A percentile compares a stretch with the other conserved stretches of the same genome.
These are phyloP conservation scores for Platerodrilus igneus DNA, from an alignment of 2,888 invertebrate genomes.

Conservation along the genomic window DNA sequence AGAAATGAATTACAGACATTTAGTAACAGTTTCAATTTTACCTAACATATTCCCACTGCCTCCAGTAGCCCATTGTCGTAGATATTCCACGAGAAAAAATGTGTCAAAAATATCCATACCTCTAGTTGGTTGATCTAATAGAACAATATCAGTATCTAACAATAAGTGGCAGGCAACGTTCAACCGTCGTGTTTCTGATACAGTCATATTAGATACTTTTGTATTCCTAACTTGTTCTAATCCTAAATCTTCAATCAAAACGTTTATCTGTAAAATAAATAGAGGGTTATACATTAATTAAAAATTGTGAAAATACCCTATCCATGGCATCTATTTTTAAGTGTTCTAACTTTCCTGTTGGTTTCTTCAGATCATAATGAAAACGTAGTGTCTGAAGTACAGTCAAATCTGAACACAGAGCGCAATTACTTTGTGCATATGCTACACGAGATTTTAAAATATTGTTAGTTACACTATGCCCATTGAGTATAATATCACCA, in stretches of 20 bases:
- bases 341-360: conserved; percentile 56
- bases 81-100: conserved; percentile 89
- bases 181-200: conserved; percentile 80
- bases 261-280: conserved; percentile 63
- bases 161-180: conserved; percentile 87
- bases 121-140: conserved; percentile 82
- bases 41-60: conserved; percentile 45
- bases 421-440: conserved; percentile 69
- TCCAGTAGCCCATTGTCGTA: conserved; percentile 79
- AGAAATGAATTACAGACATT: conserved; percentile 4
- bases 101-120: conserved; percentile 95
- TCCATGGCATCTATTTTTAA: conserved; percentile 70
- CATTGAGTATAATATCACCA: conserved; percentile 83
- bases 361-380: conserved; percentile 70
- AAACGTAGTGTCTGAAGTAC: conserved; percentile 86
- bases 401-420: conserved; percentile 81
- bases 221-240: conserved; percentile 85
- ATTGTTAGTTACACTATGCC: conserved; percentile 69
- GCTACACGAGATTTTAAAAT: conserved; percentile 69
- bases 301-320: conserved; percentile 51
- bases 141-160: conserved; percentile 78
- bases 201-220: conserved; percentile 77
- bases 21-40: too few species aligned
- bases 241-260: conserved; percentile 86
- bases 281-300: conserved; percentile 4